Conservation (phyloP, 2,797 vertebrate genomes). For the Tolypeutes matacus region DNA sequence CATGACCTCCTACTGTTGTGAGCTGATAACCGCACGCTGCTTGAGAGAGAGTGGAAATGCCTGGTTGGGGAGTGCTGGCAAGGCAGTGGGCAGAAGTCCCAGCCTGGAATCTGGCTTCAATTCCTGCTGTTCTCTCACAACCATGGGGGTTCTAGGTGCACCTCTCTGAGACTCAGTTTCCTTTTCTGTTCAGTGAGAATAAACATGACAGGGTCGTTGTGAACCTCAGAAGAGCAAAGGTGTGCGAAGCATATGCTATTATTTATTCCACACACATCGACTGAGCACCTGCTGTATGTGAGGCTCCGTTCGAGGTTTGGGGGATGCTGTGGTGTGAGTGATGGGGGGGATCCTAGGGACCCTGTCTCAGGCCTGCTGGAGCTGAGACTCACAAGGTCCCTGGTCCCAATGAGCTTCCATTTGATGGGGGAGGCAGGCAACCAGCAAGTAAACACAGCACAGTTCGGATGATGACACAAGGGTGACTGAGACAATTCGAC, state of each 20-base stretch:
- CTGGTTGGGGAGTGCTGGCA: too few relatives aligned
- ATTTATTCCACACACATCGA: neutral
- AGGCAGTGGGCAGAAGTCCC: neutral
- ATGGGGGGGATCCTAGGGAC: neutral
- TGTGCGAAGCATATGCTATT: too few relatives aligned
- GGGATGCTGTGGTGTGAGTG: neutral
- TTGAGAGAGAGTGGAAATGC: neutral
- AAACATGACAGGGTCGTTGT: neutral
- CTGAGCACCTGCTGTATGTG: fast-evolving
- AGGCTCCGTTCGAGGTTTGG: neutral
- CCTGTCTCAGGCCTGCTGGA: neutral
- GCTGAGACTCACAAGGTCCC: neutral
- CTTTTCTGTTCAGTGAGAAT: neutral
- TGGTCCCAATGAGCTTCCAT: neutral
- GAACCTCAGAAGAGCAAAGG: neutral
- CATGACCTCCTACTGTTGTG: too few relatives aligned
- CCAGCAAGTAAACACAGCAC: fast-evolving
- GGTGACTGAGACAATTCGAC: fast-evolving
- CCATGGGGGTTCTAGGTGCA: neutral
- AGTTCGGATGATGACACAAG: neutral
- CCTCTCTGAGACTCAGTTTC: neutral
- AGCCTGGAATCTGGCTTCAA: neutral
- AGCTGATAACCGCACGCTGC: neutral
- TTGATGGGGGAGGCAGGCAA: neutral
- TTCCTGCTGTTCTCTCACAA: neutral